Base-by-base conservation (phyloP, 2,113 vertebrate species). In the Barbus barbus region DNA sequence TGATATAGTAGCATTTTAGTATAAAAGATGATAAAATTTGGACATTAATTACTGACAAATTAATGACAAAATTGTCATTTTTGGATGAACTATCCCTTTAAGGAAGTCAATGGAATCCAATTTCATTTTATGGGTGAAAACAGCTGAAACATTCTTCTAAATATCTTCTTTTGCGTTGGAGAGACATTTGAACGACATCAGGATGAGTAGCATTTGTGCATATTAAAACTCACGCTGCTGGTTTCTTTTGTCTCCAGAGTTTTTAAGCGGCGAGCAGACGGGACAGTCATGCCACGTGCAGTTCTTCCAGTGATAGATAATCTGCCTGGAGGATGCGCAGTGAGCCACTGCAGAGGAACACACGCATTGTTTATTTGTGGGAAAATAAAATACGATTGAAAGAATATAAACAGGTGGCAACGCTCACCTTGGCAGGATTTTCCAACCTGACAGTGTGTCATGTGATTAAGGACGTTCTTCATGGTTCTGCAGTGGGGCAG, bases 261-360 rank as follows among this genome's bases (percentile, higher is more conserved):
- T 51, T 51, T 51, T 51, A 20, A 51, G 48, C 48, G 48, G 48
- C 16, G 20, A 16, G 6, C 48, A 51, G 48, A 51, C 48, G 48
- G 48, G 48, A 51, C 48, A 51, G 91, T 99, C 98, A 7, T 99
- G 98, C 78, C 97, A 93, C 0, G 98, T 99, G 93, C 98, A 99
- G 78, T 99, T 99, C 94, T 99, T 99, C 98, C 98, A 99, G 93
- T 99, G 98, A 11, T 97, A 99, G 94, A 99, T 99, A 93, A 99
- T 99, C 96, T 99, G 98, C 94, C 98, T 95, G 90, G 98, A 99
- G 90, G 98, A 99, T 8, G 98, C 98, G 71, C 98, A 99, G 89
- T 99, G 98, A 74, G 97, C 97, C 94, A 99, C 98, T 99, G 88
- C 24, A 72, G 86, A 81, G 72, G 78, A 87, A 89, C 69, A 51